Conservation (phyloP, 2,888 invertebrate species). For the Xestia ashworthii region DNA sequence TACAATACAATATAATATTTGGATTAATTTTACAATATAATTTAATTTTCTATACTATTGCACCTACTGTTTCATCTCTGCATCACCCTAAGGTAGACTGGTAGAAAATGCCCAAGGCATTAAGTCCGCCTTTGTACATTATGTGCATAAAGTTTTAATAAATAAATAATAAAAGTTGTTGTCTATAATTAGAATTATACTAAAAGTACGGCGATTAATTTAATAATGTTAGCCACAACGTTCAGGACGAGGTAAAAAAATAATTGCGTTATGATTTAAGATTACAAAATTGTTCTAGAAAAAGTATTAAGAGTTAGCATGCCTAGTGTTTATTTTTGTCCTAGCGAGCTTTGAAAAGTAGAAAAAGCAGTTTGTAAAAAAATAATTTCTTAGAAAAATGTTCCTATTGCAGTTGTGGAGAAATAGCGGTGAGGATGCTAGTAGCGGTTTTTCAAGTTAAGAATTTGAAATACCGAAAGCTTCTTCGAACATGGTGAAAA, state of each 20-base stretch:
- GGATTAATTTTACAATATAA: too few relatives aligned
- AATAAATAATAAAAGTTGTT: too few relatives aligned
- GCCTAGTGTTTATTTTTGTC: conserved; percentile 19
- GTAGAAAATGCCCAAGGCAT: too few relatives aligned
- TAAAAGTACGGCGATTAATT: conserved; percentile 1
- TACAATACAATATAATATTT: too few relatives aligned
- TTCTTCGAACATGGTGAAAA: conserved; percentile 38
- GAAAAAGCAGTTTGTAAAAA: conserved; percentile 23
- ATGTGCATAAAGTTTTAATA: too few relatives aligned
- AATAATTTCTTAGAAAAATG: neutral
- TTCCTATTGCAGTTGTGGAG: conserved; percentile 14
- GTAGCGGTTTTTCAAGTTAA: conserved; percentile 12
- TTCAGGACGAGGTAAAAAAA: conserved; percentile 5
- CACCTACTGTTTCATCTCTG: too few relatives aligned
- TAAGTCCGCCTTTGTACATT: too few relatives aligned
- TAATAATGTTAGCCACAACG: neutral
- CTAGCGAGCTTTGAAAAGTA: conserved; percentile 27
- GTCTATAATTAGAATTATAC: too few relatives aligned
- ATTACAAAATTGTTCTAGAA: conserved; percentile 27
- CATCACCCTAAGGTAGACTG: too few relatives aligned
- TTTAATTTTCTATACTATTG: too few relatives aligned
- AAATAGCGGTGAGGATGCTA: conserved; percentile 28
- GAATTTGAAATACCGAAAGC: conserved; percentile 34
- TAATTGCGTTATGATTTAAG: conserved; percentile 34
- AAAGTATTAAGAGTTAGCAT: conserved; percentile 16